Evolutionary conservation across 2,797 vertebrate species (phyloP), one percentile per base, ranked within the genome.

Genomic region (Centropyge bicolor): DNA sequence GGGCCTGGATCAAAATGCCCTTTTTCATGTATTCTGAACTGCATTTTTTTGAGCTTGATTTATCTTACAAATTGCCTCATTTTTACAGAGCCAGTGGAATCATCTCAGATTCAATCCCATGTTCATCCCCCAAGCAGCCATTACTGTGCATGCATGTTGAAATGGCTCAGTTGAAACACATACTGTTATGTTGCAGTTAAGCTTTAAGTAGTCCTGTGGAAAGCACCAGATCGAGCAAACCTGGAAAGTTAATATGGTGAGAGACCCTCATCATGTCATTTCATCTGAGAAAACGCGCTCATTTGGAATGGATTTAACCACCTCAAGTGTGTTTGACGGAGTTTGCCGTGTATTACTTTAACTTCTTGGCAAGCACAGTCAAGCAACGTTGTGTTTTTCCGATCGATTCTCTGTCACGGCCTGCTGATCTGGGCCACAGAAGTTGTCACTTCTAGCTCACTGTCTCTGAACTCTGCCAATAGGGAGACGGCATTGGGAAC

Each of bases 81-180:
- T 65, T 65, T 81, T 77, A 56, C 67, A 81, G 66, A 86, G 67
- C 80, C 81, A 93, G 91, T 93, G 88, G 69, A 92, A 85, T 93
- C 93, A 93, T 93, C 92, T 94, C 94, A 92, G 81, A 87, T 86
- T 87, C 81, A 70, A 19, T 59, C 60, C 64, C 14, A 20, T 20
- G 36, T 68, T 81, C 35, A 43, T 56, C 27, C 27, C 27, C 27
- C 27, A 31, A 31, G 27, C 70, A 70, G 60, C 82, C 68, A 56
- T 80, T 22, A 45, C 65, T 77, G 27, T 82, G 70, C 71, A 82
- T 82, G 83, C 70, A 78, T 83, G 77, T 17, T 61, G 45, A 72
- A 80, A 19, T 27, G 54, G 74, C 20, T 54, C 57, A 65, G 76
- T 67, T 67, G 60, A 65, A 20, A 55, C 35, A 75, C 45, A 60